Base-by-base conservation (phyloP, 2,888 invertebrate species). In the Synanthedon tipuliformis region DNA sequence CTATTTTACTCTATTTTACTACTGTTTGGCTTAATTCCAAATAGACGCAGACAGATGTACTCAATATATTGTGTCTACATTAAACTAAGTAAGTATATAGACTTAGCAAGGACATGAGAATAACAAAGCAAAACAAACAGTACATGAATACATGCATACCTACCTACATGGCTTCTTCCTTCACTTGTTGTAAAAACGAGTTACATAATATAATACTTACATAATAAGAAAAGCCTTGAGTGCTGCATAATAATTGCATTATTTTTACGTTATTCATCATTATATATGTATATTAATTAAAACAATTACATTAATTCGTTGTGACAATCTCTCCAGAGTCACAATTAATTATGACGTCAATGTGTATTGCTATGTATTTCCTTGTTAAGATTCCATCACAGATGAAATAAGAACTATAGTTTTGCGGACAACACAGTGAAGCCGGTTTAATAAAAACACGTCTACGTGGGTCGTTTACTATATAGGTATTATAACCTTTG, bases 1-100 rank as follows among this genome's bases (percentile, higher is more conserved):
- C n/a, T n/a, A n/a, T n/a, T n/a, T n/a, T n/a, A n/a, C n/a, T n/a
- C n/a, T n/a, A n/a, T 12, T 50, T 49, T 27, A 48, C 49, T 48
- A 48, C 13, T 49, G 48, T 41, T 48, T 54, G 54, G 52, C 54
- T 3, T 11, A 52, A 15, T 7, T 54, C 54, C 54, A 54, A 54
- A 52, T 52, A 50, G 41, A 23, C 23, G 40, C 40, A 50, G 49
- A n/a, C 49, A 48, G 48, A 51, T 7, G 45, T 15, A 45, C 15
- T 13, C 45, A 45, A 45, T 15, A 12, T 15, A 45, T 13, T n/a
- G 45, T 45, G 45, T 12, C 45, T 45, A 15, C 8, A 45, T 1
- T 13, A 41, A 41, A 41, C 23, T 41, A 41, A 12, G 45, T 41
- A 41, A 12, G 45, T 45, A 15, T 45, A 15, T 45, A 45, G 45